These are phyloP conservation scores for Nomada goodeniana DNA, from an alignment of 2,888 invertebrate species.

Conservation along the genomic window DNA sequence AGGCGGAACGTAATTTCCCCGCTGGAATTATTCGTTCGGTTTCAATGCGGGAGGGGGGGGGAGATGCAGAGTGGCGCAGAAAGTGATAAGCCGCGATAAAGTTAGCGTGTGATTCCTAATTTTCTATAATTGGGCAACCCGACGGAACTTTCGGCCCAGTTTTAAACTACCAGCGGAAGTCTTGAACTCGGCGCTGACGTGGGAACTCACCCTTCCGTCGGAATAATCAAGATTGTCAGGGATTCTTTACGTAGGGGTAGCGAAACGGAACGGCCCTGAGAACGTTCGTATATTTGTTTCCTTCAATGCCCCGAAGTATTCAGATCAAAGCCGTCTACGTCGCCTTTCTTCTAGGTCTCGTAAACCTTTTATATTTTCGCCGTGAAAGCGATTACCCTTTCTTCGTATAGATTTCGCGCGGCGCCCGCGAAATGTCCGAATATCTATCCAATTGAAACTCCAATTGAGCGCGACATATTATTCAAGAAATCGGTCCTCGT, in stretches of 20 bases:
- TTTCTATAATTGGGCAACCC: slow-evolving; percentile 30
- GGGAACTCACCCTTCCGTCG: slow-evolving; percentile 21
- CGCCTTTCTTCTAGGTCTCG: neutral
- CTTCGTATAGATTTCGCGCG: no score
- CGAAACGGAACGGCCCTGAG: neutral
- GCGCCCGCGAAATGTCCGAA: no score
- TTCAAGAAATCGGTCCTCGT: no score
- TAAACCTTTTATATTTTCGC: neutral
- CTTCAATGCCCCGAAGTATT: neutral
- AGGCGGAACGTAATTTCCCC: no score
- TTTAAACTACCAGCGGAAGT: slow-evolving; percentile 17
- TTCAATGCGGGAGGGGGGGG: neutral
- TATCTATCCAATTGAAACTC: no score
- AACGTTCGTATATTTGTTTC: no score
- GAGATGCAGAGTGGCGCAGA: slow-evolving; percentile 11
- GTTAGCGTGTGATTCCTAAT: slow-evolving; percentile 20
- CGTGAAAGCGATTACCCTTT: no score
- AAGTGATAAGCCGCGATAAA: neutral
- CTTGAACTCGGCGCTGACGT: slow-evolving; percentile 17
- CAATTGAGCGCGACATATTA: no score
- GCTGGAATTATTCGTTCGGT: neutral
- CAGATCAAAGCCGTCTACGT: neutral
- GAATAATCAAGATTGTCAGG: neutral
- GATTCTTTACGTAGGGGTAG: neutral
- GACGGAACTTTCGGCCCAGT: slow-evolving; percentile 32